These are phyloP conservation scores for Xenopus tropicalis DNA, from an alignment of 2,113 vertebrate species.

Conservation along the genomic window DNA sequence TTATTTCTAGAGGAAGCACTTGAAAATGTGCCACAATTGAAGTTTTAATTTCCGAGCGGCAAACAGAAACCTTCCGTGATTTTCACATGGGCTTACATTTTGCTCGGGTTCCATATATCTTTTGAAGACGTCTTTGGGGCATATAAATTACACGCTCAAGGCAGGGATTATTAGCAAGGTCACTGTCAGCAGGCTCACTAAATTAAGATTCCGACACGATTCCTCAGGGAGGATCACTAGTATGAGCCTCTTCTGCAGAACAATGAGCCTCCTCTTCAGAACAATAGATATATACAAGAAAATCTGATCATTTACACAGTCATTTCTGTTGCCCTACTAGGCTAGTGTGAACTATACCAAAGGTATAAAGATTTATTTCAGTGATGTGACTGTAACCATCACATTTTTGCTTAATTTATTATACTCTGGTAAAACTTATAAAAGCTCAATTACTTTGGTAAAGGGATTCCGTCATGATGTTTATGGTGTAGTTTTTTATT, in stretches of 20 bases:
- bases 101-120: slow-evolving; percentile 8
- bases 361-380: too few species aligned
- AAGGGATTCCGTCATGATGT: too few species aligned
- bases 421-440: too few species aligned
- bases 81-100: slow-evolving; percentile 7
- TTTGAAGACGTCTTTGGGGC: slow-evolving; percentile 1
- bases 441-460: too few species aligned
- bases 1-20: slow-evolving; percentile 25
- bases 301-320: too few species aligned
- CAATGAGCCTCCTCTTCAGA: not conserved
- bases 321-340: too few species aligned
- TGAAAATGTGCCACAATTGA: not conserved
- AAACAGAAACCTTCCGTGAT: slow-evolving; percentile 17
- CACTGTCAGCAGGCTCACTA: not conserved
- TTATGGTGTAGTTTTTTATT: too few species aligned
- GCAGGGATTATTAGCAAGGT: slow-evolving; percentile 34
- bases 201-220: slow-evolving; percentile 25
- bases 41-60: slow-evolving; percentile 4
- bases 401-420: too few species aligned
- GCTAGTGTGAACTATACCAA: too few species aligned
- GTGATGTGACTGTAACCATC: too few species aligned
- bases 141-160: slow-evolving; percentile 14
- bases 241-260: not conserved
- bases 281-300: too few species aligned
- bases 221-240: not conserved